Base-by-base conservation (phyloP, 1,140 invertebrate species). In the Temnothorax nylanderi region DNA sequence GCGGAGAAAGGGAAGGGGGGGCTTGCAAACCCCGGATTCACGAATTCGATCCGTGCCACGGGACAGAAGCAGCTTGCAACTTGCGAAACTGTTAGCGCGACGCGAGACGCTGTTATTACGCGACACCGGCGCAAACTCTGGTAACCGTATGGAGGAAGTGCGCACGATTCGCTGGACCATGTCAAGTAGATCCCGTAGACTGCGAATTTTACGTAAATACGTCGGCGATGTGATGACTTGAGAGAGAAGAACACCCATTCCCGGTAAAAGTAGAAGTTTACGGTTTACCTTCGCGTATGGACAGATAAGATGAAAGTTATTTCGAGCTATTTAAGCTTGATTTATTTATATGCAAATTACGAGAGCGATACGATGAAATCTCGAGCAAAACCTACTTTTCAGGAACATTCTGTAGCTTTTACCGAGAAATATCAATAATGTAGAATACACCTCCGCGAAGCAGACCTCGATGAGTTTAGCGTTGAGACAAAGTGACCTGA, bases 41-140 rank as follows among this genome's bases (percentile, higher is more conserved):
- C 80, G 80, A 75, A 84, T 84, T 84, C 80, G 80, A 84, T 84
- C 69, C 69, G 37, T 54, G 54, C 47, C 62, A 65, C 49, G 47
- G 82, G 21, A 76, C 62, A 64, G 75, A 78, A 65, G 82, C 58
- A 85, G 82, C 72, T 85, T 77, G 75, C 82, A 78, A 85, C 58
- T 77, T 78, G 82, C 51, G 78, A 72, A 85, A 76, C 81, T 85
- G 71, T 58, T 54, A 78, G 54, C 44, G 82, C 71, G 72, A 85
- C 6, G 58, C 47, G 60, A 85, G 62, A 85, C 34, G 60, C 58
- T 56, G 80, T 75, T 84, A 84, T 84, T 75, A 71, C 44, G 80
- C 69, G 69, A 72, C 80, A 56, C 77, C 13, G 16, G 10, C 62
- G 77, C 77, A 58, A 84, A 74, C 69, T 84, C 69, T 60, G 44